Evolutionary conservation across 2,888 invertebrate genomes (phyloP), one percentile per base, ranked within the genome.

Genomic region (Tromatobia lineatoria): DNA sequence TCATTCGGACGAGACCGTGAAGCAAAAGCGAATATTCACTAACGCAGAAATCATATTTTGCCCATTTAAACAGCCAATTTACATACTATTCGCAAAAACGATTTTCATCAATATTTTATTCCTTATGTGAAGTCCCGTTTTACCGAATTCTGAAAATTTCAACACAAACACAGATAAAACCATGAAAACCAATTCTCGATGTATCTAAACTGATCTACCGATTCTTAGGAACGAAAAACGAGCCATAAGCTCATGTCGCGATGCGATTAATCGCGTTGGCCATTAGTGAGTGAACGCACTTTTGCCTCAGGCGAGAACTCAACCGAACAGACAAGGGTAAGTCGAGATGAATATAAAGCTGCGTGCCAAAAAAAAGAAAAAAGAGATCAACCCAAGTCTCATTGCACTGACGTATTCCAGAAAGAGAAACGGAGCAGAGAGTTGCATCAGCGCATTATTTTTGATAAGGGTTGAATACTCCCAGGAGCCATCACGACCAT

Each of bases 391-490:
- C 59, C 57, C 70, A 71, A 76, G 75, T 69, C 61, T 71, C 66
- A 15, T n/a, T 59, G 71, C 47, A 52, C 64, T 75, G 66, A 66
- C 61, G 69, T 80, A 54, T 57, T 23, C 38, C 20, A 18, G 34
- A 25, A 61, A 52, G 34, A 25, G 80, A 15, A 25, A 73, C 15
- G n/a, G 29, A 57, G 64, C 47, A 45, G 57, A 45, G 57, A 74
- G 77, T 78, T 81, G 81, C 81, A 84, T 84, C 80, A 61, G 77
- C 69, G 81, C 81, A 84, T 78, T 70, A 81, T 84, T 67, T 75
- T 81, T 85, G 81, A 82, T 85, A 82, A 85, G 84, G 84, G 81
- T 85, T 85, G 78, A 82, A 82, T 79, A 79, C 75, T 82, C 71
- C 75, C 79, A 59, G 78, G 67, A 76, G 79, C 71, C 71, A 82